Evolutionary conservation across 2,113 vertebrate species (phyloP).

Genomic region (Illadopsis cleaveri): DNA sequence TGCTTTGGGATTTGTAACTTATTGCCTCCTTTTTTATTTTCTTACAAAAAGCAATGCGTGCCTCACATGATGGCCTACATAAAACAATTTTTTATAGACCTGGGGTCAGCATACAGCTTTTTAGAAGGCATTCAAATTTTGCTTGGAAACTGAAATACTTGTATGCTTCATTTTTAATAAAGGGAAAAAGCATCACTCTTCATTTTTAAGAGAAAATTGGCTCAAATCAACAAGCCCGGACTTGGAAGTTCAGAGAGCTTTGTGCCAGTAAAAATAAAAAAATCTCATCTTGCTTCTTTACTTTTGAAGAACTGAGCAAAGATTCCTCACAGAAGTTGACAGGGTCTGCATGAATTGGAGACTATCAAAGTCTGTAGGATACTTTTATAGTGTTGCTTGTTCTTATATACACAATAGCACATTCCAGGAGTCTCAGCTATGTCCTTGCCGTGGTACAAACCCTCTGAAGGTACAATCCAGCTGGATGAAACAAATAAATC

Average conservation of each 20-base stretch:
- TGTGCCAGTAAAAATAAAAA: neutral
- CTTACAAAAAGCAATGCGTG: conserved; percentile 60
- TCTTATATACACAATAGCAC: neutral
- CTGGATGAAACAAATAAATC: neutral
- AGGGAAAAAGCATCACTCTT: neutral
- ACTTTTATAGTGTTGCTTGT: neutral
- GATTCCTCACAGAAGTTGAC: neutral
- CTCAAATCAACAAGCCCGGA: neutral
- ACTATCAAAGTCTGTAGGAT: neutral
- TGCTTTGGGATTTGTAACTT: conserved; percentile 77
- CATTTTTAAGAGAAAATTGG: neutral
- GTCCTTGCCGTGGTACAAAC: neutral
- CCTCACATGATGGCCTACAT: conserved; percentile 53
- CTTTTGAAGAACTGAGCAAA: neutral
- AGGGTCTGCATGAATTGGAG: neutral
- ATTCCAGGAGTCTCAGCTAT: neutral
- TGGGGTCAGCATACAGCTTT: conserved; percentile 44
- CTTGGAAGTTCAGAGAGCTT: neutral
- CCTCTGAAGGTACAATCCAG: neutral
- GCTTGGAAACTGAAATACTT: conserved; percentile 15
- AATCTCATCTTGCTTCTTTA: neutral
- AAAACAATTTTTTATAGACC: conserved; percentile 63
- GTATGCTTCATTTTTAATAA: neutral
- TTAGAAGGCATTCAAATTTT: conserved; percentile 52
- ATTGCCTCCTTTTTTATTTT: conserved; percentile 69